Percentiles rank a stretch among this genome's conserved stretches.
Evolutionary conservation across 2,888 invertebrate genomes (phyloP).

Genomic region (Eurois occulta): DNA sequence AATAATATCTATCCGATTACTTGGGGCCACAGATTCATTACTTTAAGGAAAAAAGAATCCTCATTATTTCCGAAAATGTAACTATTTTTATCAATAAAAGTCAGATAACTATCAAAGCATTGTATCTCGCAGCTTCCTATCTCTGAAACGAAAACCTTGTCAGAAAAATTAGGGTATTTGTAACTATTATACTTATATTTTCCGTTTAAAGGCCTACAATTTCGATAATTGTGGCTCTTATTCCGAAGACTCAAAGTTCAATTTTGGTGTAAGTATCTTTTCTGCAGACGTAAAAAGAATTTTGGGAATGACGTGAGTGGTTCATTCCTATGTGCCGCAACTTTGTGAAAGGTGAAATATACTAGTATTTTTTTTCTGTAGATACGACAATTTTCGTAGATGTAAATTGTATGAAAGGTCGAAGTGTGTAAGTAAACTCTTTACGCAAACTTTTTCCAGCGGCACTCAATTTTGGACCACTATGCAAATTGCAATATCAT

Average conservation of each 20-base stretch:
- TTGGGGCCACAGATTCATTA: constrained; percentile 33
- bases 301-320: constrained; percentile 26
- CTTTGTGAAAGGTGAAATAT: constrained; percentile 43
- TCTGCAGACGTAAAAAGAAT: constrained; percentile 2
- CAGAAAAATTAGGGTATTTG: constrained; percentile 66
- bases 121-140: constrained; percentile 43
- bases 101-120: constrained; percentile 60
- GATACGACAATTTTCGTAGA: constrained; percentile 54
- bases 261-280: not conserved
- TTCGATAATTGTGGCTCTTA: constrained; percentile 20
- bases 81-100: constrained; percentile 62
- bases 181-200: constrained; percentile 28
- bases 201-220: not conserved
- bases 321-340: constrained; percentile 31
- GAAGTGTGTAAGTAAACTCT: constrained; percentile 26
- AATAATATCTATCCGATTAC: constrained; percentile 36
- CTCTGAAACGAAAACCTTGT: constrained; percentile 70
- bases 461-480: constrained; percentile 23
- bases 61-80: constrained; percentile 48
- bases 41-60: constrained; percentile 42
- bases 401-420: constrained; percentile 65
- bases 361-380: constrained; percentile 53
- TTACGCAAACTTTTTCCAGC: constrained; percentile 44
- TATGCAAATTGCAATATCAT: constrained; percentile 51
- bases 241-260: not conserved